phyloP scores from a whole-genome alignment of 2,113 vertebrate genomes.

The Megaceryle maxima region DNA sequence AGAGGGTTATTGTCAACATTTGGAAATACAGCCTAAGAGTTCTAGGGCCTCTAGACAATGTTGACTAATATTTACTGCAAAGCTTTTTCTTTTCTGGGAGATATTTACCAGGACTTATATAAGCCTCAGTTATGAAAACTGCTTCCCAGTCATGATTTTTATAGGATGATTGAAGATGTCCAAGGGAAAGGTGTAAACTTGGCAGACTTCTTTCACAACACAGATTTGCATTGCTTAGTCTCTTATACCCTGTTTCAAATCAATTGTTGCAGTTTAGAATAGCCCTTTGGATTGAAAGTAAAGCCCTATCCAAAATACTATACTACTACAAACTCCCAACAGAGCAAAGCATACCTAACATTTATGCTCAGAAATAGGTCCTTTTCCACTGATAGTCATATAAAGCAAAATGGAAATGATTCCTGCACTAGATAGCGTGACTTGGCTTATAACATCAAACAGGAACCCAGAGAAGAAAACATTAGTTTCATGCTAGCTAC shows the following conservation, averaged over 20 bases:
- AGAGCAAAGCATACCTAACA: not conserved
- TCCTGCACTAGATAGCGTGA: slow-evolving; percentile 33
- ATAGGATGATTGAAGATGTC: not conserved
- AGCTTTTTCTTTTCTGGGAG: not conserved
- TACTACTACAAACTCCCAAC: not conserved
- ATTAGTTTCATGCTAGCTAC: slow-evolving; percentile 48
- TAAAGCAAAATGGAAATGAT: slow-evolving; percentile 54
- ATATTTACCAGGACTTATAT: not conserved
- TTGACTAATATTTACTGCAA: slow-evolving; percentile 31
- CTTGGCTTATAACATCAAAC: slow-evolving; percentile 49
- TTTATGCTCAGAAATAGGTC: not conserved
- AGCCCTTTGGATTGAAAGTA: not conserved
- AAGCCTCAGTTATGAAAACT: not conserved
- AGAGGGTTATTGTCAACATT: not conserved
- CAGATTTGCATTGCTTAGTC: not conserved
- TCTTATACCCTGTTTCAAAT: not conserved
- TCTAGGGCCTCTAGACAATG: not conserved
- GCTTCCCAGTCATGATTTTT: not conserved
- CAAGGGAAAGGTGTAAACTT: not conserved
- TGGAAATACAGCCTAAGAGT: not conserved
- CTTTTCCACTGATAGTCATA: not conserved
- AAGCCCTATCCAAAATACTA: not conserved
- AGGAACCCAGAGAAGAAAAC: slow-evolving; percentile 46
- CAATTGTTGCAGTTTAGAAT: not conserved
- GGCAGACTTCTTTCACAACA: not conserved